Conservation (phyloP, 2,888 invertebrate species). For the Tuberolachnus salignus region DNA sequence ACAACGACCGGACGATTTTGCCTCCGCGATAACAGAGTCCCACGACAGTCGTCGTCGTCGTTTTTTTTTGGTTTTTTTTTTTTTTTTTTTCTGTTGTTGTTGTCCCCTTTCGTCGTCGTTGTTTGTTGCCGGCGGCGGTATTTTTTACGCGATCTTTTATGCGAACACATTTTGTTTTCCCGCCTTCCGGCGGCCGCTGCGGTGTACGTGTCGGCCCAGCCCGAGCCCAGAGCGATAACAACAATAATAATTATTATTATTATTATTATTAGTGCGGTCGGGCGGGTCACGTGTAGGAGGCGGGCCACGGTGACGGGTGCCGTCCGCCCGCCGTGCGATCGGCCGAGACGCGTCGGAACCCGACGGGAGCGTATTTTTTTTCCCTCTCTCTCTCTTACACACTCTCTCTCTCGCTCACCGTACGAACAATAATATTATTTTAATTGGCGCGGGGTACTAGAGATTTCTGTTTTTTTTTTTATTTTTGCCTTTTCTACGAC, state of each 20-base stretch:
- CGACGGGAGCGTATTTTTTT: no score
- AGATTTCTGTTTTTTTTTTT: no score
- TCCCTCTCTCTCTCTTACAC: no score
- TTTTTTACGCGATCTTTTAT: neutral
- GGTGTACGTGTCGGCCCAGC: neutral
- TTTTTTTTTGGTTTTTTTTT: no score
- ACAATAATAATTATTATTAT: neutral
- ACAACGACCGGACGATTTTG: no score
- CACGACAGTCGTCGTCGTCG: no score
- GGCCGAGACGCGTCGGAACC: no score
- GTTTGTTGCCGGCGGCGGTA: neutral
- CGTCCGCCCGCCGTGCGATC: no score
- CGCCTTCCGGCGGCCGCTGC: neutral
- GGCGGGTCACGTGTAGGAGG: neutral
- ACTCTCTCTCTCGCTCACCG: no score
- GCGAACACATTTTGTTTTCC: neutral
- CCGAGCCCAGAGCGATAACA: neutral
- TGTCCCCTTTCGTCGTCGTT: neutral
- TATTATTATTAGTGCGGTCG: neutral
- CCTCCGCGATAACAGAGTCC: no score
- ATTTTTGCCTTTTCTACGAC: neutral
- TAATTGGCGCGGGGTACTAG: neutral
- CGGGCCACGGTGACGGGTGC: neutral
- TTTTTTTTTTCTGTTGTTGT: no score
- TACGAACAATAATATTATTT: conserved; percentile 22